Conservation (phyloP, 2,888 invertebrate genomes). For the Tinea pellionella region DNA sequence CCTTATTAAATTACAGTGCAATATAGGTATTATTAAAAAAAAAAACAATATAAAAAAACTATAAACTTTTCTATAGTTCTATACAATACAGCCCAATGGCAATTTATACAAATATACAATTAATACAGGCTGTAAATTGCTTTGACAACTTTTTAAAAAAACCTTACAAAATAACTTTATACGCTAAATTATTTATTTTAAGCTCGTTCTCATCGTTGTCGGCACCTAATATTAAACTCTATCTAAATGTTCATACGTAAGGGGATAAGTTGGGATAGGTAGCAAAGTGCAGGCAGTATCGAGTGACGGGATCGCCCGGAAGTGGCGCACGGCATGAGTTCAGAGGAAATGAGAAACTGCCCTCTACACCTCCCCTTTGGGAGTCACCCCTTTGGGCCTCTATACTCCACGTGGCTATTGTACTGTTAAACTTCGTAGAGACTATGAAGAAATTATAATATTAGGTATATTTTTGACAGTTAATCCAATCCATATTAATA, state of each 20-base stretch:
- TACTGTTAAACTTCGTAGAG: background rate
- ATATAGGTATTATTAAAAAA: no score
- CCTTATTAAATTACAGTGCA: no score
- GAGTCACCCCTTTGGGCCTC: background rate
- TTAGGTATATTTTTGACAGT: background rate
- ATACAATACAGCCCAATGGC: no score
- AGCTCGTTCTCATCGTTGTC: background rate
- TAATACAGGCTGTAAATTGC: no score
- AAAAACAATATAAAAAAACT: no score
- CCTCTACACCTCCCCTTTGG: background rate
- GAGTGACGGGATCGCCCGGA: constrained; percentile 33
- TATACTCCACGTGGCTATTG: background rate
- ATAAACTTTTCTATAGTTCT: no score
- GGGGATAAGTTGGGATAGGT: constrained; percentile 6
- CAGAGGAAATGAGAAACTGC: constrained; percentile 30
- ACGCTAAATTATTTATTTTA: no score
- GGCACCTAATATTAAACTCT: constrained; percentile 8
- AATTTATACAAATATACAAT: no score
- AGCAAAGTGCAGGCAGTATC: constrained; percentile 13
- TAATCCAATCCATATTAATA: background rate
- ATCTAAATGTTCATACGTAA: constrained; percentile 5
- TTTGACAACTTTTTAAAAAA: no score
- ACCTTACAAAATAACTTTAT: no score
- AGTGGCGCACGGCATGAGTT: constrained; percentile 25
- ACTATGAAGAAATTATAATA: background rate